Conservation (phyloP, 2,113 vertebrate genomes). For the Phycodurus eques region DNA sequence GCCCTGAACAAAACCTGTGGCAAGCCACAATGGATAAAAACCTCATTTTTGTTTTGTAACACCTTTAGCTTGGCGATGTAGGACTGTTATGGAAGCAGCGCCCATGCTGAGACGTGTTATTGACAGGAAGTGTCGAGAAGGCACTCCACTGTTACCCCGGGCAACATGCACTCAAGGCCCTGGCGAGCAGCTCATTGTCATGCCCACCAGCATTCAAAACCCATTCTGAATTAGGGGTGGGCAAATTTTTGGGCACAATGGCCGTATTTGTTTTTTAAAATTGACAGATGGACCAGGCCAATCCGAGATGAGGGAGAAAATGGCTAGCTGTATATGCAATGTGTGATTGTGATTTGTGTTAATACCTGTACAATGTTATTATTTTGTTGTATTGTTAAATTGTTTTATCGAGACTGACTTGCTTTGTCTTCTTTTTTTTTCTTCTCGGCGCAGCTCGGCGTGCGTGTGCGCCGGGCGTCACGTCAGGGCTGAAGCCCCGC, state of each 20-base stretch:
- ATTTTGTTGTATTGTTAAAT: constrained; percentile 4
- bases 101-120: constrained; percentile 30
- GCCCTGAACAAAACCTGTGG: not conserved
- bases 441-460: constrained; percentile 51
- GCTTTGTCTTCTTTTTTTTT: not conserved
- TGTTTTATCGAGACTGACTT: not conserved
- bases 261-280: no score
- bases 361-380: not conserved
- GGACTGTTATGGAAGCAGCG: constrained; percentile 8
- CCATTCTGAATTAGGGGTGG: not conserved
- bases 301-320: no score
- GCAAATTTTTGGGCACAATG: not conserved
- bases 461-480: constrained; percentile 86
- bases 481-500: constrained; percentile 76
- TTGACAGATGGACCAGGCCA: no score
- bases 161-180: constrained; percentile 53
- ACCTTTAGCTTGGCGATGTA: not conserved
- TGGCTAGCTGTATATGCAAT: no score
- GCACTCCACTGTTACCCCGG: constrained; percentile 48
- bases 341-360: not conserved
- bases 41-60: not conserved
- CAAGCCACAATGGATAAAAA: not conserved
- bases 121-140: constrained; percentile 34
- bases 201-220: constrained; percentile 36
- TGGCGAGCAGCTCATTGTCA: constrained; percentile 49